A percentile compares a stretch with the other conserved stretches of the same genome.
Evolutionary conservation across 2,113 vertebrate species (phyloP).

Genomic region (Amphiprion ocellaris): DNA sequence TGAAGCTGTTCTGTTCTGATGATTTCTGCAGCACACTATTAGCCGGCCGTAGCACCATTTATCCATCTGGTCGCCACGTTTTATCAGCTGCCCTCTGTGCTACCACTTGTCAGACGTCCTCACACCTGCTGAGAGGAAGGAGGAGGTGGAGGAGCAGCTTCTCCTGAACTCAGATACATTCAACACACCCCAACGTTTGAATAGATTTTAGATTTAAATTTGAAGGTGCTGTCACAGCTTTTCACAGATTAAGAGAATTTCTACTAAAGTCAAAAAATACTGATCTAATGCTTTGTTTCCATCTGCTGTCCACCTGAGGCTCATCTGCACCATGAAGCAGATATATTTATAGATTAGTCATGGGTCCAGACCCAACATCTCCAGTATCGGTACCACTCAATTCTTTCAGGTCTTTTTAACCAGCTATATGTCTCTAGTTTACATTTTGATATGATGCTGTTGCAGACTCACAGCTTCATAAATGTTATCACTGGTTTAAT

Average conservation of each 20-base stretch:
- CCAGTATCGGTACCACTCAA: too few species aligned
- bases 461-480: too few species aligned
- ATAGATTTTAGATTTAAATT: background rate
- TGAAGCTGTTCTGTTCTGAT: conserved; percentile 3
- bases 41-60: conserved; percentile 20
- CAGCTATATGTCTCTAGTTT: too few species aligned
- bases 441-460: too few species aligned
- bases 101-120: conserved; percentile 58
- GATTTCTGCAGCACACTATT: conserved; percentile 4
- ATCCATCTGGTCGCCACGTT: conserved; percentile 53
- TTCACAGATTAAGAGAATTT: background rate
- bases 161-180: conserved; percentile 10
- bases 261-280: conserved; percentile 7
- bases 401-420: too few species aligned
- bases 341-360: too few species aligned
- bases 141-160: conserved; percentile 11
- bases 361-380: too few species aligned
- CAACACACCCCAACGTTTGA: background rate
- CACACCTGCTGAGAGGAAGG: conserved; percentile 55
- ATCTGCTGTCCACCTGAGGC: background rate
- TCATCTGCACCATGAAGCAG: too few species aligned
- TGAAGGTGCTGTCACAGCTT: background rate
- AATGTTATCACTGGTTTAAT: too few species aligned
- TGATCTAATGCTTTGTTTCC: conserved; percentile 24
- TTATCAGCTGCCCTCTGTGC: conserved; percentile 22